These are phyloP conservation scores for Paramormyrops kingsleyae DNA, from an alignment of 2,113 vertebrate species.

Conservation along the genomic window DNA sequence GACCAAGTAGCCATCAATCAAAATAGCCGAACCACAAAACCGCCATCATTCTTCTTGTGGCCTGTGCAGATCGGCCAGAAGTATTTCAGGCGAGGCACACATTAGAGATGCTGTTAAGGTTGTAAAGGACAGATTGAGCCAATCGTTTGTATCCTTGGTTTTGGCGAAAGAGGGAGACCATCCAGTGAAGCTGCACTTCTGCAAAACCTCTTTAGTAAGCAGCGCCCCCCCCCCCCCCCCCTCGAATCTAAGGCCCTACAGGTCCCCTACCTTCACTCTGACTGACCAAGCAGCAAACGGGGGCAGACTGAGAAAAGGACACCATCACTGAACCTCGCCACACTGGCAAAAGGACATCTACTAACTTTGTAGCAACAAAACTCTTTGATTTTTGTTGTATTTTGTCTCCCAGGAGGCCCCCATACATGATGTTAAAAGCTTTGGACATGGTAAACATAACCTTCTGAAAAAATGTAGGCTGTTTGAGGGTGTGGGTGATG, in stretches of 20 bases:
- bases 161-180: not conserved
- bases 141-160: not conserved
- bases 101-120: not conserved
- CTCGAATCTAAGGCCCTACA: not conserved
- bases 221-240: not conserved
- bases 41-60: too few species aligned
- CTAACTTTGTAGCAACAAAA: not conserved
- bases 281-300: not conserved
- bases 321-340: not conserved
- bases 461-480: not conserved
- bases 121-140: not conserved
- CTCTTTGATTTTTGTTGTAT: not conserved
- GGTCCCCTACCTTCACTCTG: not conserved
- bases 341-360: not conserved
- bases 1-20: not conserved
- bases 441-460: not conserved
- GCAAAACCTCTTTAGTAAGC: not conserved
- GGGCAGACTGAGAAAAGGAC: not conserved
- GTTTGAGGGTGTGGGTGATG: not conserved
- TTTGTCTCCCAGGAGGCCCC: not conserved
- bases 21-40: not conserved
- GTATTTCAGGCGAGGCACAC: not conserved
- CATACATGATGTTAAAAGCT: not conserved
- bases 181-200: not conserved
- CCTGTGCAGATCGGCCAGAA: not conserved